These are phyloP conservation scores for Brachyrhaphis roseni DNA, from an alignment of 2,797 vertebrate genomes.

Conservation along the genomic window DNA sequence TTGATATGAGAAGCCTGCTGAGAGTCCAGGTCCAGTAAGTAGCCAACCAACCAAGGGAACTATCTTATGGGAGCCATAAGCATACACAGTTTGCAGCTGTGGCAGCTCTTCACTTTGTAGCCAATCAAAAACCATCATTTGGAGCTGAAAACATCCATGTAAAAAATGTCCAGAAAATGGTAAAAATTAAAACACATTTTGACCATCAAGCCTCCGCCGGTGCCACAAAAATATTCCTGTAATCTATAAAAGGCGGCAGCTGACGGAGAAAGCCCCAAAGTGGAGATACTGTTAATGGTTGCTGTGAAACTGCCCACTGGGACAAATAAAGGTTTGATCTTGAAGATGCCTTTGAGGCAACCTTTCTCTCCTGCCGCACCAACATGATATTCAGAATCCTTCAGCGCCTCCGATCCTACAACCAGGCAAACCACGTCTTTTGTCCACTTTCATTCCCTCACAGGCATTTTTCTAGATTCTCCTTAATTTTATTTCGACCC, in stretches of 20 bases:
- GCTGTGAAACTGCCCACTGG: constrained; percentile 48
- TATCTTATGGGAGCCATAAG: not conserved
- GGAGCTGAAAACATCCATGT: not conserved
- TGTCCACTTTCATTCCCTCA: not conserved
- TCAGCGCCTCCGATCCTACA: constrained; percentile 27
- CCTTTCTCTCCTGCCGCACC: constrained; percentile 43
- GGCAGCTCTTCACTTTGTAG: not conserved
- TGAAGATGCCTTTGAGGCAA: constrained; percentile 65
- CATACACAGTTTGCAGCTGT: not conserved
- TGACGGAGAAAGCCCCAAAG: constrained; percentile 38
- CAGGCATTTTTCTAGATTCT: not conserved
- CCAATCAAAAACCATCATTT: not conserved
- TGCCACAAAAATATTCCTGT: not conserved
- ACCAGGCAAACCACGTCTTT: not conserved
- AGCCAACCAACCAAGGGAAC: not conserved
- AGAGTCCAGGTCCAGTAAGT: not conserved
- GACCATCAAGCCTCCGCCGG: constrained; percentile 11
- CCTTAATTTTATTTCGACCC: not conserved
- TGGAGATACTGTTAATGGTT: constrained; percentile 69
- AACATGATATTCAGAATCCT: constrained; percentile 12
- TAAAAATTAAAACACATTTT: not conserved
- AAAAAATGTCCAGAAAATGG: not conserved
- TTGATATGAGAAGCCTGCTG: not conserved
- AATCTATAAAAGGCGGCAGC: constrained; percentile 21
- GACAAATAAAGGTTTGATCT: constrained; percentile 65